Evolutionary conservation across 2,888 invertebrate species (phyloP).

Genomic region (Rhamphomyia laevipes): DNA sequence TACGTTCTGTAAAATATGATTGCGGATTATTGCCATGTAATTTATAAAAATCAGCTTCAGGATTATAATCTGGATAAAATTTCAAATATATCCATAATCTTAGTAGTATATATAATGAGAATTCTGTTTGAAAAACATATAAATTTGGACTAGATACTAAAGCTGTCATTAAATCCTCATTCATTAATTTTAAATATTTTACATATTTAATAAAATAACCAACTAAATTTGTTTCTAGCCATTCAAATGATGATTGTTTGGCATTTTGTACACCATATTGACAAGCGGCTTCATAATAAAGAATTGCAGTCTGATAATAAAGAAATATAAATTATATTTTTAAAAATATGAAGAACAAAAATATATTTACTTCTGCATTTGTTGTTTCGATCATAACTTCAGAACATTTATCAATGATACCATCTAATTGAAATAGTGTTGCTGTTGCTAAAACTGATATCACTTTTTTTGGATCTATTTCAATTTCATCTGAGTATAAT

Average conservation of each 20-base stretch:
- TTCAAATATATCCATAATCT: conserved; percentile 56
- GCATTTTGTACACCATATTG: conserved; percentile 54
- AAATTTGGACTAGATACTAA: conserved; percentile 52
- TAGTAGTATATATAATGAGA: conserved; percentile 58
- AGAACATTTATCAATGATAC: conserved; percentile 58
- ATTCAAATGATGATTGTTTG: conserved; percentile 50
- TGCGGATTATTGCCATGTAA: conserved; percentile 23
- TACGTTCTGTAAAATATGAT: conserved; percentile 27
- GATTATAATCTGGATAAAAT: conserved; percentile 39
- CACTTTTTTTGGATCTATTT: conserved; percentile 53
- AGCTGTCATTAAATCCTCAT: conserved; percentile 51
- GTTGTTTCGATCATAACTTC: conserved; percentile 66
- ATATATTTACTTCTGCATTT: conserved; percentile 42
- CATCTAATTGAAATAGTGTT: conserved; percentile 60
- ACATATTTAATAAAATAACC: conserved; percentile 46
- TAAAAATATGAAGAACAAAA: neutral
- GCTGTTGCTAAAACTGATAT: conserved; percentile 60
- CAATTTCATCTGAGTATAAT: conserved; percentile 62
- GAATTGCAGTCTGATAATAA: conserved; percentile 50
- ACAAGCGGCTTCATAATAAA: conserved; percentile 55
- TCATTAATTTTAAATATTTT: conserved; percentile 47
- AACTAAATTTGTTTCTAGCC: conserved; percentile 58
- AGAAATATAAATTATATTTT: neutral
- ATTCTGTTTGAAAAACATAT: conserved; percentile 67
- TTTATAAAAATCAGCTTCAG: conserved; percentile 21